Conservation (phyloP, 1,140 invertebrate genomes). For the Drosophila biarmipes region DNA sequence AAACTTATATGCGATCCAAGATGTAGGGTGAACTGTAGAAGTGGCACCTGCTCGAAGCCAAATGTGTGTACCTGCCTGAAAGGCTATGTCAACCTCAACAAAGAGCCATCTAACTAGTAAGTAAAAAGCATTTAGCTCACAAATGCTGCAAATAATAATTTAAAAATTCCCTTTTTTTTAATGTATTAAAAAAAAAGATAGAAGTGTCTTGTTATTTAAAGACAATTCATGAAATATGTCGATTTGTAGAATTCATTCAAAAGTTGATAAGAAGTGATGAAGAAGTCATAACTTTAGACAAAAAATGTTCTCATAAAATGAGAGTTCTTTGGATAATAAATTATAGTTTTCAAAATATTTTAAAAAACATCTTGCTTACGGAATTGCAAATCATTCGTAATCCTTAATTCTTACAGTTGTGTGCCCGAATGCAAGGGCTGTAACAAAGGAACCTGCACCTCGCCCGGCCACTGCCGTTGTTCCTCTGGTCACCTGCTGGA, state of each 20-base stretch:
- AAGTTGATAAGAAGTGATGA: too few relatives aligned
- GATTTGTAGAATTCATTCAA: too few relatives aligned
- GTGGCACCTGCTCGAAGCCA: slow-evolving; percentile 27
- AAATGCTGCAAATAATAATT: too few relatives aligned
- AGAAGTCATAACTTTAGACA: too few relatives aligned
- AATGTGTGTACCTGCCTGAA: slow-evolving; percentile 37
- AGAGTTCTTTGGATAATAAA: too few relatives aligned
- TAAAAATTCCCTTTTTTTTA: too few relatives aligned
- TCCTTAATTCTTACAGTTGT: slow-evolving; percentile 28
- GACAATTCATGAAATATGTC: too few relatives aligned
- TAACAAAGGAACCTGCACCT: slow-evolving; percentile 25
- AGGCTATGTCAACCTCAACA: slow-evolving; percentile 42
- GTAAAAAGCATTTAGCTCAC: neutral
- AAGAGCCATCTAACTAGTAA: slow-evolving; percentile 19
- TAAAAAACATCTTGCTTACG: too few relatives aligned
- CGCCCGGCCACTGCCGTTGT: slow-evolving; percentile 34
- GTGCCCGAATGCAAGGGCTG: slow-evolving; percentile 53
- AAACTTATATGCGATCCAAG: slow-evolving; percentile 1
- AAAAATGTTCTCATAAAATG: too few relatives aligned
- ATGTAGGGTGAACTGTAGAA: slow-evolving; percentile 16
- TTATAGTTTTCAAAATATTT: too few relatives aligned
- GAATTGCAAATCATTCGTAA: neutral
- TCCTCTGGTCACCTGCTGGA: slow-evolving; percentile 5
- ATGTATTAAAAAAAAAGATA: too few relatives aligned
- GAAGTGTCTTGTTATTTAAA: too few relatives aligned